A percentile compares a stretch with the other conserved stretches of the same genome.
Conservation (phyloP, 2,797 vertebrate genomes). For the Pseudomugil gertrudae region DNA sequence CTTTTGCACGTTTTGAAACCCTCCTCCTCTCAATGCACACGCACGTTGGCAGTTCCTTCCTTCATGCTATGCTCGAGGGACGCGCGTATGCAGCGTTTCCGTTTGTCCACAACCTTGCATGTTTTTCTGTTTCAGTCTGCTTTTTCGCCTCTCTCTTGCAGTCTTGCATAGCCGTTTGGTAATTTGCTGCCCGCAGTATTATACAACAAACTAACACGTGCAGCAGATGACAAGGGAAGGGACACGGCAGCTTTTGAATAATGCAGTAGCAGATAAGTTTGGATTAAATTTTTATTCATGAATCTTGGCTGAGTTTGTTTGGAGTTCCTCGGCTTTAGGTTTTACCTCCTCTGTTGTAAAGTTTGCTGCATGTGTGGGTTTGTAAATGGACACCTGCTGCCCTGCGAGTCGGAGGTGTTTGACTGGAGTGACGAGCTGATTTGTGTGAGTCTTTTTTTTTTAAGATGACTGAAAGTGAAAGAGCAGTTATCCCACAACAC, state of each 20-base stretch:
- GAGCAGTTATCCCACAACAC: slow-evolving; percentile 72
- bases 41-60: slow-evolving; percentile 82
- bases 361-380: slow-evolving; percentile 5
- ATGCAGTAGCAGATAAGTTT: slow-evolving; percentile 53
- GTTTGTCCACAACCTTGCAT: slow-evolving; percentile 67
- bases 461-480: slow-evolving; percentile 71
- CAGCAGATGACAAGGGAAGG: neutral
- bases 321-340: slow-evolving; percentile 9
- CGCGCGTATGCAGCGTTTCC: slow-evolving; percentile 62
- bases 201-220: slow-evolving; percentile 48
- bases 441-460: slow-evolving; percentile 31
- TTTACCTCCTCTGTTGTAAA: slow-evolving; percentile 10
- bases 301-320: slow-evolving; percentile 24
- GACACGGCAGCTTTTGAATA: slow-evolving; percentile 46
- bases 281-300: slow-evolving; percentile 55
- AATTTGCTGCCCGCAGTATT: slow-evolving; percentile 31
- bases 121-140: slow-evolving; percentile 42
- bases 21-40: slow-evolving; percentile 52
- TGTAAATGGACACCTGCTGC: slow-evolving; percentile 25
- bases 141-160: slow-evolving; percentile 24
- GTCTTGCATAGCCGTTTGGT: slow-evolving; percentile 27
- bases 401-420: slow-evolving; percentile 28
- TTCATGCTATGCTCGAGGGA: slow-evolving; percentile 77
- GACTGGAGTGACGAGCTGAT: slow-evolving; percentile 24
- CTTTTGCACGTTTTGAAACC: slow-evolving; percentile 62